Conservation (phyloP, 2,113 vertebrate genomes). For the Lophius piscatorius region DNA sequence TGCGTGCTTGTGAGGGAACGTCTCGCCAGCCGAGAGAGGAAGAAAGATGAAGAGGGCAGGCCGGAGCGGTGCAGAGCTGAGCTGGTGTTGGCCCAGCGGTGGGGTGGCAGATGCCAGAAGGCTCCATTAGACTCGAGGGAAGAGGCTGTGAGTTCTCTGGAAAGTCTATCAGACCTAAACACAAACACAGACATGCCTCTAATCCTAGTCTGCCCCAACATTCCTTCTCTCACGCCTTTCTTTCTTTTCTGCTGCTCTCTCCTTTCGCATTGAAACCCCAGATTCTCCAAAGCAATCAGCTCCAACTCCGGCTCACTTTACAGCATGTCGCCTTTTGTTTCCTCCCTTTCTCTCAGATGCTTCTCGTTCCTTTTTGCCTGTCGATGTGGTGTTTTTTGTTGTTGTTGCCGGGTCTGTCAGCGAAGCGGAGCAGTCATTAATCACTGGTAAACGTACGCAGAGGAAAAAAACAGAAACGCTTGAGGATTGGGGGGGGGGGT, state of each 20-base stretch:
- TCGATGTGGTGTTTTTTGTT: constrained; percentile 62
- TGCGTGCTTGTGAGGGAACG: constrained; percentile 32
- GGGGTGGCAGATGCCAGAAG: constrained; percentile 71
- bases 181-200: constrained; percentile 69
- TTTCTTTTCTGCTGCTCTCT: constrained; percentile 8
- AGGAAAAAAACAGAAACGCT: constrained; percentile 61
- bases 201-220: constrained; percentile 49
- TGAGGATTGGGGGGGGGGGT: constrained; percentile 16
- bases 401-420: constrained; percentile 66
- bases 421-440: constrained; percentile 72
- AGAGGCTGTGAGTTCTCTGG: constrained; percentile 59
- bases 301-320: constrained; percentile 32
- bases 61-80: constrained; percentile 42
- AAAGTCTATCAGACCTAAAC: constrained; percentile 73
- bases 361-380: constrained; percentile 8
- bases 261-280: constrained; percentile 30
- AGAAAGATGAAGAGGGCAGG: constrained; percentile 55
- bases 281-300: constrained; percentile 42
- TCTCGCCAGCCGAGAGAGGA: constrained; percentile 40
- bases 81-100: constrained; percentile 60
- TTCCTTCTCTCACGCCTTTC: neutral
- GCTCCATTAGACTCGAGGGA: constrained; percentile 72
- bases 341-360: constrained; percentile 20
- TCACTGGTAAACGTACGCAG: constrained; percentile 71
- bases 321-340: constrained; percentile 28